Conservation (phyloP, 2,888 invertebrate genomes). For the Panopea generosa region DNA sequence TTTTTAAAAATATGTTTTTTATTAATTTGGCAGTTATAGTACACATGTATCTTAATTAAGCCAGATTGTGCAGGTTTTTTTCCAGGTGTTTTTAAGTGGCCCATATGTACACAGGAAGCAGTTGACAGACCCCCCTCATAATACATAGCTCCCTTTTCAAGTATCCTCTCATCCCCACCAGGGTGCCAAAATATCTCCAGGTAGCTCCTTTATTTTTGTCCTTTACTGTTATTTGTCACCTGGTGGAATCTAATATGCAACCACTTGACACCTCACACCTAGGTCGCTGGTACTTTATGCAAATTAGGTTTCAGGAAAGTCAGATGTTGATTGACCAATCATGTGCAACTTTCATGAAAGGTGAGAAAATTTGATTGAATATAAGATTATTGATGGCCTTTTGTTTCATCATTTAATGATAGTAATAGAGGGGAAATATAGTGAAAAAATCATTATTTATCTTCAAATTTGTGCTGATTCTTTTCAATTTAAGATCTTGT, state of each 20-base stretch:
- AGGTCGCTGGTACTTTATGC: background rate
- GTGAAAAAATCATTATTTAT: too few relatives aligned
- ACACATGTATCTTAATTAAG: too few relatives aligned
- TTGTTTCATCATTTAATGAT: too few relatives aligned
- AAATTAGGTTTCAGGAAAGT: background rate
- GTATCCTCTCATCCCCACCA: background rate
- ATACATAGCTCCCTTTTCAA: background rate
- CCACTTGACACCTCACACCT: constrained; percentile 6
- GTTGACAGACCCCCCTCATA: background rate
- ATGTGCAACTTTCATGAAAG: background rate
- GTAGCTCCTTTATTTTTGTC: background rate
- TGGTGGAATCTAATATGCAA: background rate
- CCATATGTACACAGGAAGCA: too few relatives aligned
- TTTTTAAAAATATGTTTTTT: too few relatives aligned
- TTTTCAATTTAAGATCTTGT: too few relatives aligned
- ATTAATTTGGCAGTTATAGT: too few relatives aligned
- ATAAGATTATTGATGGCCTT: too few relatives aligned
- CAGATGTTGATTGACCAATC: background rate
- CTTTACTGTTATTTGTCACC: background rate
- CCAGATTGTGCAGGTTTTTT: too few relatives aligned
- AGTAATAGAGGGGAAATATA: too few relatives aligned
- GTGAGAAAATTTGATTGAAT: background rate
- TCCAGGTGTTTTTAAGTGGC: too few relatives aligned
- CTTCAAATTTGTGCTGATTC: too few relatives aligned
- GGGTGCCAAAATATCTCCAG: background rate